These are phyloP conservation scores for Lithophane leautieri DNA, from an alignment of 2,888 invertebrate genomes.

Conservation along the genomic window DNA sequence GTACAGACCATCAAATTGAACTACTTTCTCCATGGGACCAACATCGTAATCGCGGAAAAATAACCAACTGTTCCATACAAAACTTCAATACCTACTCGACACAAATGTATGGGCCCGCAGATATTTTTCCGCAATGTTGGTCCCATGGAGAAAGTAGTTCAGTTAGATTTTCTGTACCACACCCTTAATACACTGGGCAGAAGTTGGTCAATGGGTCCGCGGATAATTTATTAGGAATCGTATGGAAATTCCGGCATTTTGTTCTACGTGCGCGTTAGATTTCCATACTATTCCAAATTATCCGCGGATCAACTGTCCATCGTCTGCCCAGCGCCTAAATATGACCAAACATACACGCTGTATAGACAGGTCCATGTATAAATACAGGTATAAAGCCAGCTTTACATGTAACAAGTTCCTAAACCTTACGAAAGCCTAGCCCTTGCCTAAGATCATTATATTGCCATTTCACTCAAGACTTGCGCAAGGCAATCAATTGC, in stretches of 20 bases:
- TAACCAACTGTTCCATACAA: background rate
- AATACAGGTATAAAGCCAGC: slow-evolving; percentile 24
- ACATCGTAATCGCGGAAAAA: background rate
- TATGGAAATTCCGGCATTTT: too few relatives aligned
- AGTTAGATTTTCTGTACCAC: too few relatives aligned
- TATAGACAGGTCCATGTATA: background rate
- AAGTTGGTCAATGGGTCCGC: too few relatives aligned
- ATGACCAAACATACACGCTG: background rate
- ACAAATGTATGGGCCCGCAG: background rate
- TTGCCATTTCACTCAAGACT: slow-evolving; percentile 45
- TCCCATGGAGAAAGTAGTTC: background rate
- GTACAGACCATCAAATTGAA: background rate
- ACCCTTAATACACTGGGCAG: too few relatives aligned
- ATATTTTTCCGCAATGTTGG: background rate
- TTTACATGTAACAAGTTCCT: slow-evolving; percentile 13
- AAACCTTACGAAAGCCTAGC: slow-evolving; percentile 50
- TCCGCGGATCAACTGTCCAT: too few relatives aligned
- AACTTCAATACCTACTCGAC: background rate
- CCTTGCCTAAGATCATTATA: slow-evolving; percentile 30
- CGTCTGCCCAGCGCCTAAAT: background rate
- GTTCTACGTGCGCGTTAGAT: too few relatives aligned
- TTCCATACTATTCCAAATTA: too few relatives aligned
- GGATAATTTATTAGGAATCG: too few relatives aligned
- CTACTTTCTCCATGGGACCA: background rate
- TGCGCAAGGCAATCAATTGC: slow-evolving; percentile 24